These are phyloP conservation scores for Scelioninae gen. 1 DNA, from an alignment of 2,888 invertebrate species.

Conservation along the genomic window DNA sequence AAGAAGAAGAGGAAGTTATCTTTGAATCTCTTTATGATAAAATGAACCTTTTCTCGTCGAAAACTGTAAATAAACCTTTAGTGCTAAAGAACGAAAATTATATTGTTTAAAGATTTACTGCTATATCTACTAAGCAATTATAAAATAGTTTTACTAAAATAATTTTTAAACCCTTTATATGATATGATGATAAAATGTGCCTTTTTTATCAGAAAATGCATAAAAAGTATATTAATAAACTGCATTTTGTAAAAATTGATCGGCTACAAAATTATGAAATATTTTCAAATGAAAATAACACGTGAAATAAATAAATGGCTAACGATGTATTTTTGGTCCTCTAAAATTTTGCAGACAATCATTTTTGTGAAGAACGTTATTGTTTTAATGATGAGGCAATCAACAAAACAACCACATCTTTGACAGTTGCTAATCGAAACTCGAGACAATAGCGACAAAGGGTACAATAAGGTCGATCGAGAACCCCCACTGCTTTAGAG, in stretches of 20 bases:
- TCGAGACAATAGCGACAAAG: slow-evolving; percentile 71
- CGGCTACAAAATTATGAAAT: background rate
- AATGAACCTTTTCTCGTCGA: too few relatives aligned
- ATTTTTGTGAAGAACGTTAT: slow-evolving; percentile 51
- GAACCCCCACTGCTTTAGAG: slow-evolving; percentile 75
- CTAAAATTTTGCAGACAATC: slow-evolving; percentile 26
- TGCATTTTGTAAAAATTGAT: background rate
- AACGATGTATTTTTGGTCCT: slow-evolving; percentile 31
- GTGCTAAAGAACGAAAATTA: too few relatives aligned
- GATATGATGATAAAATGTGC: too few relatives aligned
- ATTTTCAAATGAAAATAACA: background rate
- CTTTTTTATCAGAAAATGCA: too few relatives aligned
- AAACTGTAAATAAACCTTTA: too few relatives aligned
- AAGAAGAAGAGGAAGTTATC: too few relatives aligned
- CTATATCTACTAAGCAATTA: too few relatives aligned
- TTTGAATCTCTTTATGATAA: too few relatives aligned
- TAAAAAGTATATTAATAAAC: background rate
- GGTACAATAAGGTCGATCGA: slow-evolving; percentile 70
- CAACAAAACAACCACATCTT: slow-evolving; percentile 69
- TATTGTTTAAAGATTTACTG: too few relatives aligned
- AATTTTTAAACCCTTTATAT: too few relatives aligned
- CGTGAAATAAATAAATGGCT: background rate
- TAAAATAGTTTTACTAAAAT: too few relatives aligned
- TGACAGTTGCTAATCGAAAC: slow-evolving; percentile 70
- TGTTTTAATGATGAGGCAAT: slow-evolving; percentile 66